Evolutionary conservation across 2,113 vertebrate species (phyloP).

Genomic region (Rafetus swinhoei): DNA sequence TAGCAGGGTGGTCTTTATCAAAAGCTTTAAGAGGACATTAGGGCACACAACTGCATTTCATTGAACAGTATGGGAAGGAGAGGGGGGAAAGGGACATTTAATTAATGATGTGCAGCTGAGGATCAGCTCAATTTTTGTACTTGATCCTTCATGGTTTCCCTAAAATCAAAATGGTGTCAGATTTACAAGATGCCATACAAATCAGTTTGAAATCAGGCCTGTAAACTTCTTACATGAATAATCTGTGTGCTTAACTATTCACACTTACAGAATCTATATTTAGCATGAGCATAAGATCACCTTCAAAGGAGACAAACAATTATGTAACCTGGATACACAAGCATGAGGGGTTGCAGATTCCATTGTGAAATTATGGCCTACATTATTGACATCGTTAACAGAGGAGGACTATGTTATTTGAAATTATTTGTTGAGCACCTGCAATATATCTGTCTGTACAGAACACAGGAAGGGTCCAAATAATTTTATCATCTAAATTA

Average conservation of each 20-base stretch:
- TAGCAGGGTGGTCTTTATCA: not conserved
- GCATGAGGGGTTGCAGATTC: not conserved
- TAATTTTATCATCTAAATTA: not conserved
- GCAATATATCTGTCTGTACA: not conserved
- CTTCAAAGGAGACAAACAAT: rapidly evolving
- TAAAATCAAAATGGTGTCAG: not conserved
- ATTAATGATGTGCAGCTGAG: not conserved
- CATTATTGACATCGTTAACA: not conserved
- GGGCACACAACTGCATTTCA: not conserved
- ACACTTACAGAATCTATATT: not conserved
- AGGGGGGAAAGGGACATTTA: not conserved
- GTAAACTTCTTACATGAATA: not conserved
- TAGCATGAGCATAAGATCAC: not conserved
- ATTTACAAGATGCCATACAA: not conserved
- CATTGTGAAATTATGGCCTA: not conserved
- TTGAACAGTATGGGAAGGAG: not conserved
- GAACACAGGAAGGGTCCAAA: not conserved
- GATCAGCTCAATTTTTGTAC: not conserved
- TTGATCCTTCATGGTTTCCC: not conserved
- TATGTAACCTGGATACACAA: not conserved
- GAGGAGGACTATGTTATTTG: not conserved
- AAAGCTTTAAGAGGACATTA: not conserved
- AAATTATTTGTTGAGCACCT: not conserved
- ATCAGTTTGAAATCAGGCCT: not conserved
- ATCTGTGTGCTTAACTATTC: not conserved